Evolutionary conservation across 2,113 vertebrate genomes (phyloP), one percentile per base, ranked within the genome.

Genomic region (Lichenostomus cassidix): DNA sequence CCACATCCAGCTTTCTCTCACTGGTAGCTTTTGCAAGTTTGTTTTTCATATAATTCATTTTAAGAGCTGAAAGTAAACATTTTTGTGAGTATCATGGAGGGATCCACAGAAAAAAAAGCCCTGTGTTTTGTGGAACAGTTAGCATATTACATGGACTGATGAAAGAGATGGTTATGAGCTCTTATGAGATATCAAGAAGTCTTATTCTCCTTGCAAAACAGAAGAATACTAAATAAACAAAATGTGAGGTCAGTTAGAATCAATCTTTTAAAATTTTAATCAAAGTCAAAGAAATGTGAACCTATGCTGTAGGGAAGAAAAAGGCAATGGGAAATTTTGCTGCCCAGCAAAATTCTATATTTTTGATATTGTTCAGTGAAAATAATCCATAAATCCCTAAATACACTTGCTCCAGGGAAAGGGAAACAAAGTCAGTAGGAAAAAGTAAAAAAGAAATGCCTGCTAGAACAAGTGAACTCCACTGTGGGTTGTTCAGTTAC

Each of bases 401-500:
- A 87, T 50, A 62, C 7, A 22, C 11, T 89, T 87, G 21, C 8
- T 79, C 25, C 62, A 49, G 49, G 68, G 56, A 88, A 89, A 52
- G 29, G 5, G 21, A 77, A 87, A 87, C 33, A 53, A 87, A 86
- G 10, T n/a, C 75, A 58, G 41, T 3, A 35, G 18, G 73, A 87
- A 83, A 94, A 81, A 47, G 7, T 9, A 46, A 67, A 83, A 83
- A 80, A 75, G 23, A 65, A 86, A 79, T 19, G 63, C 52, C 25
- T 88, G 37, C 49, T 25, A 52, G 79, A 91, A 63, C 21, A 81
- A 90, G 64, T 13, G 35, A 88, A 86, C 41, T 81, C 56, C n/a
- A 60, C 64, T 55, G 41, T 86, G 85, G n/a, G 29, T 94, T 96
- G 76, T 91, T 94, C 69, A 58, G 69, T 83, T 93, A 76, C 52